Percentiles rank a stretch among this genome's conserved stretches.
These are phyloP conservation scores for Cliona cf. orientalis DNA, from an alignment of 37 sponge, comb jelly and placozoan species.

Conservation along the genomic window DNA sequence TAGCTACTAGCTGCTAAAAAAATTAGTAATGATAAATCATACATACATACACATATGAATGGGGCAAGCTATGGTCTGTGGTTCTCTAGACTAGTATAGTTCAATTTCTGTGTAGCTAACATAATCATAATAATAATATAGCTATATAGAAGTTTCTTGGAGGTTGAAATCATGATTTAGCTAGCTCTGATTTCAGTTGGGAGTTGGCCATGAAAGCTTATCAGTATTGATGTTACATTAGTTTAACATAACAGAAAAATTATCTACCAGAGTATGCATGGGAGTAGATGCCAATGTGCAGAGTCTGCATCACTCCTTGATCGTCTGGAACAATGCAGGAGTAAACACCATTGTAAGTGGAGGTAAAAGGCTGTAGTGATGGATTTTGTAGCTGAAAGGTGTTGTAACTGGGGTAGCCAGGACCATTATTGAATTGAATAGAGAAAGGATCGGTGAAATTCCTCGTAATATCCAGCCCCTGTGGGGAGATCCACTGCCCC, in stretches of 20 bases:
- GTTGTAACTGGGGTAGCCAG: neutral
- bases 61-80: too few relatives aligned
- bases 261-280: neutral
- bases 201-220: too few relatives aligned
- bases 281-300: neutral
- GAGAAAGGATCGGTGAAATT: neutral
- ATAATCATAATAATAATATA: neutral
- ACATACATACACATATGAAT: too few relatives aligned
- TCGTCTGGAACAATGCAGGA: neutral
- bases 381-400: neutral
- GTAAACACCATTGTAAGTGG: neutral
- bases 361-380: neutral
- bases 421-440: neutral
- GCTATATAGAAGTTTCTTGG: neutral
- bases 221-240: too few relatives aligned
- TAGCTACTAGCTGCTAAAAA: too few relatives aligned
- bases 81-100: too few relatives aligned
- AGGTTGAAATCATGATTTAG: neutral
- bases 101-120: neutral
- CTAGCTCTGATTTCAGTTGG: too few relatives aligned
- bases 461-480: neutral
- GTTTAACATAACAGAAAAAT: neutral
- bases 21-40: too few relatives aligned
- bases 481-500: neutral
- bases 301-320: neutral